Base-by-base conservation (phyloP, 2,888 invertebrate species). In the Ceramica pisi region DNA sequence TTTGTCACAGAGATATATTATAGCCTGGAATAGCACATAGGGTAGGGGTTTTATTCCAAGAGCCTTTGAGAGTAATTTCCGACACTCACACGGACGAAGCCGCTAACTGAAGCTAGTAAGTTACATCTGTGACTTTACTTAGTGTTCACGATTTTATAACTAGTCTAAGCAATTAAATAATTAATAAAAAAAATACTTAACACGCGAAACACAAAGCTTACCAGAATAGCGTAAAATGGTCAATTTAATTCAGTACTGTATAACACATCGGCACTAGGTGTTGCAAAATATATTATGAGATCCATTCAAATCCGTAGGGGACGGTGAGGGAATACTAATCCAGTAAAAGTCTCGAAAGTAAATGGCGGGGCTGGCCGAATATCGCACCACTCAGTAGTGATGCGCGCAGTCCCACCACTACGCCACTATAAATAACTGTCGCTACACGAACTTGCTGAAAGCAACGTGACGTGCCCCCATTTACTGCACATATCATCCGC, bases 321-420 rank as follows among this genome's bases (percentile, higher is more conserved):
- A 64, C 71, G 73, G 50, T 38, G 51, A 65, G 67, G 74, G 71
- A 79, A 79, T 83, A 83, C 71, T 77, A 77, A 86, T 83, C 68
- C 75, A 19, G 38, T 71, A 67, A 83, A 83, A 79, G 81, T 67
- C 70, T 65, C 31, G 48, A 75, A 83, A 85, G 70, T 77, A 82
- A 82, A 85, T 78, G 62, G 82, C 46, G 44, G 48, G 75, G 48
- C 68, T 75, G 75, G 74, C 67, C 73, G 55, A 82, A 80, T 80
- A 78, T 74, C 53, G 69, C 46, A 56, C 53, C 83, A 83, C 80
- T 85, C 78, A 80, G 73, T 60, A 70, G 66, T 74, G 85, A 82
- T 80, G 75, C 66, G 75, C 72, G 70, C 79, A 19, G n/a, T 75
- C 71, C 55, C 62, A 61, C 41, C 75, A 62, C 80, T 72, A 71